Conservation (phyloP, 1,140 invertebrate species). For the Camponotus pennsylvanicus region DNA sequence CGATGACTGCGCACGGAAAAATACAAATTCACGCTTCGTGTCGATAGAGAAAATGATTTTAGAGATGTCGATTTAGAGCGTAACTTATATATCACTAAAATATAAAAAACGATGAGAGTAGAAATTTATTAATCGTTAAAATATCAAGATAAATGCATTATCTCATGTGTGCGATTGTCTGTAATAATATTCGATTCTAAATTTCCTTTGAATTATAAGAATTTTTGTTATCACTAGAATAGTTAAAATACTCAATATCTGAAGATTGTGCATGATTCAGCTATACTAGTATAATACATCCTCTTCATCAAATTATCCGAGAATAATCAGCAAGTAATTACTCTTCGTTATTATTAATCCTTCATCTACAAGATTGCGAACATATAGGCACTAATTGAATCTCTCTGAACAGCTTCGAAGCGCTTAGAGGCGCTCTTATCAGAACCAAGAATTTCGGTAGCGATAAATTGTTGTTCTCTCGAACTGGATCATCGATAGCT, state of each 20-base stretch:
- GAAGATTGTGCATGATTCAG: neutral
- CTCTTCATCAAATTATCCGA: neutral
- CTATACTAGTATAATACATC: no score
- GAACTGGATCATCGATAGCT: constrained; percentile 34
- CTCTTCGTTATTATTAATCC: neutral
- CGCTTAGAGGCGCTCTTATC: constrained; percentile 9
- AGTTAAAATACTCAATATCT: neutral
- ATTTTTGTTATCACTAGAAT: neutral
- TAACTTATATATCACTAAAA: neutral
- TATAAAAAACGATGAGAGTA: neutral
- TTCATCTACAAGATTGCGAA: neutral
- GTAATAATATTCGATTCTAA: neutral
- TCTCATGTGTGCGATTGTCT: neutral
- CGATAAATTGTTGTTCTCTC: constrained; percentile 17
- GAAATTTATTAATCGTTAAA: neutral
- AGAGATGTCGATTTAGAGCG: neutral
- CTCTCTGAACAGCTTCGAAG: neutral
- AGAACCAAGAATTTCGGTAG: constrained; percentile 24
- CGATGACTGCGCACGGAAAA: constrained; percentile 30
- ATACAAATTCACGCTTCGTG: neutral
- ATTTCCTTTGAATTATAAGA: neutral
- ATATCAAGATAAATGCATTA: neutral
- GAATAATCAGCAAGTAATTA: neutral
- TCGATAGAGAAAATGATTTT: constrained; percentile 3
- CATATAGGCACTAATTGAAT: neutral